Conservation (phyloP, 2,888 invertebrate genomes). For the Sisyra nigra region DNA sequence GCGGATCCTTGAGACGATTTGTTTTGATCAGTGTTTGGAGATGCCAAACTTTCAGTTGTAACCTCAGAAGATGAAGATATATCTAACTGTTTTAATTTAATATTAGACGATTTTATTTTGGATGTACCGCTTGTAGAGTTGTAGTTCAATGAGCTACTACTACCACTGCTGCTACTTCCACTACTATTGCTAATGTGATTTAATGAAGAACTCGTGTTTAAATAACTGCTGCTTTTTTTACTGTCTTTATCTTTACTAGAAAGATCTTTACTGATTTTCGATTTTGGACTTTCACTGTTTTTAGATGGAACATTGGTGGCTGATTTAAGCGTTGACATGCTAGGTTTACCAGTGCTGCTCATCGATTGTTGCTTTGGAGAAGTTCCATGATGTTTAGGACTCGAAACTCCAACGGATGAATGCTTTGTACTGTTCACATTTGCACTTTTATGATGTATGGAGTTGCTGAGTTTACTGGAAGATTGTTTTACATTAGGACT, state of each 20-base stretch:
- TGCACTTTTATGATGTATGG: slow-evolving; percentile 29
- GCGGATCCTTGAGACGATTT: slow-evolving; percentile 43
- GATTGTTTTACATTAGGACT: slow-evolving; percentile 39
- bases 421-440: slow-evolving; percentile 44
- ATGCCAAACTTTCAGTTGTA: slow-evolving; percentile 26
- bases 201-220: slow-evolving; percentile 9
- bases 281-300: slow-evolving; percentile 37
- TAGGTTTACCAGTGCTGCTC: slow-evolving; percentile 66
- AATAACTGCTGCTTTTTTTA: slow-evolving; percentile 16
- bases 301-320: slow-evolving; percentile 56
- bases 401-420: slow-evolving; percentile 58
- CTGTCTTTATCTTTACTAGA: slow-evolving; percentile 30
- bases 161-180: slow-evolving; percentile 12
- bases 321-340: slow-evolving; percentile 75
- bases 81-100: slow-evolving; percentile 52
- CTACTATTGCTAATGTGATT: slow-evolving; percentile 8
- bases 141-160: slow-evolving; percentile 5
- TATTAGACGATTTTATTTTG: slow-evolving; percentile 43
- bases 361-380: slow-evolving; percentile 63
- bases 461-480: slow-evolving; percentile 32
- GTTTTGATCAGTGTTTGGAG: slow-evolving; percentile 39
- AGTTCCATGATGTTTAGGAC: slow-evolving; percentile 63
- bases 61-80: slow-evolving; percentile 26
- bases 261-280: slow-evolving; percentile 27
- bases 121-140: slow-evolving; percentile 27